Conservation (phyloP, 2,888 invertebrate species). For the Choristoneura rosaceana region DNA sequence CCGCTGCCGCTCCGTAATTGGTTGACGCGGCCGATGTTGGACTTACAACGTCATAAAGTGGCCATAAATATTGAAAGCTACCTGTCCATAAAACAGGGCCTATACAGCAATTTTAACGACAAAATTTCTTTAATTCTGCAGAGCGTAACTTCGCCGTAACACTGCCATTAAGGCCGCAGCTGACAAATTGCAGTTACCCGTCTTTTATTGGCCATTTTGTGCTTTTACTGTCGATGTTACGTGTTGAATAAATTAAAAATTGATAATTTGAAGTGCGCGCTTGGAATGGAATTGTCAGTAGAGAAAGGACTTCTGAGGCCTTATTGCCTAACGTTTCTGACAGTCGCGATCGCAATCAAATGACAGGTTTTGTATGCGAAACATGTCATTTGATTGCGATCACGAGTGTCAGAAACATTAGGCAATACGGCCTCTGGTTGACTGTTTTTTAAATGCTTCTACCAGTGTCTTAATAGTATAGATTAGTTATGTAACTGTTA, state of each 20-base stretch:
- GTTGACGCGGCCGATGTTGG: constrained; percentile 9
- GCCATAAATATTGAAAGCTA: constrained; percentile 32
- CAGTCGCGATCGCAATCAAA: too few species aligned
- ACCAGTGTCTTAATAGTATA: too few species aligned
- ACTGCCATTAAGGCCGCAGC: constrained; percentile 38
- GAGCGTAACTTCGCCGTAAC: constrained; percentile 18
- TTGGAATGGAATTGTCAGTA: neutral
- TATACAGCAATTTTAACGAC: constrained; percentile 12
- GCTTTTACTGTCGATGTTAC: constrained; percentile 29
- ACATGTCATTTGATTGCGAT: too few species aligned
- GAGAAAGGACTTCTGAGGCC: neutral
- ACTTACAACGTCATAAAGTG: constrained; percentile 11
- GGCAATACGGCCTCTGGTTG: too few species aligned
- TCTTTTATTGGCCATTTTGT: constrained; percentile 55
- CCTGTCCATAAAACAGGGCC: constrained; percentile 27
- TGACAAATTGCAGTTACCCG: constrained; percentile 52
- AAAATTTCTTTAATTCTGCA: constrained; percentile 21
- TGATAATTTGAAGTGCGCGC: constrained; percentile 21
- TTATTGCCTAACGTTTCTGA: too few species aligned
- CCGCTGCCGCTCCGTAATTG: neutral
- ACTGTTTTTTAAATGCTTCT: too few species aligned
- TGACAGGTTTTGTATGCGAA: too few species aligned
- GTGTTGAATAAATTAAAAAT: constrained; percentile 41
- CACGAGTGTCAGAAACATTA: too few species aligned
- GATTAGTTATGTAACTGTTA: too few species aligned